Conservation (phyloP, 2,113 vertebrate species). For the Synodontis membranacea region DNA sequence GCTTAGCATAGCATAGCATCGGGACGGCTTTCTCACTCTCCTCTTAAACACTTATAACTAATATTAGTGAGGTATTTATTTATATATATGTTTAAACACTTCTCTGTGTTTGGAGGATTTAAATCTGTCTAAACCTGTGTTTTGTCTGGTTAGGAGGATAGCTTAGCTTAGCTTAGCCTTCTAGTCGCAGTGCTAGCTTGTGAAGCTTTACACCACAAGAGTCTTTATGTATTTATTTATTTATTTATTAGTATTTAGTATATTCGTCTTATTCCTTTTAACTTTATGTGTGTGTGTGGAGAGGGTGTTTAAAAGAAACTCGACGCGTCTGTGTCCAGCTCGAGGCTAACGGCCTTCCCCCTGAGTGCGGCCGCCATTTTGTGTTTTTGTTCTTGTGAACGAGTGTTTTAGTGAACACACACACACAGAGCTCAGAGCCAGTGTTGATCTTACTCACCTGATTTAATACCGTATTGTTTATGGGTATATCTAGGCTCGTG, state of each 20-base stretch:
- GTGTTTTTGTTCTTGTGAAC: slow-evolving; percentile 76
- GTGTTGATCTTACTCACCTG: neutral
- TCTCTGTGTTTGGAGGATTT: neutral
- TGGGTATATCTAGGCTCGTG: neutral
- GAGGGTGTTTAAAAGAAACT: too few relatives aligned
- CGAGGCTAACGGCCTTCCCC: slow-evolving; percentile 38
- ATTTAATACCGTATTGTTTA: neutral
- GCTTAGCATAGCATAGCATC: neutral
- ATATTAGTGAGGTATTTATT: too few relatives aligned
- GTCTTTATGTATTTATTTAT: too few relatives aligned
- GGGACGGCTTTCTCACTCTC: neutral
- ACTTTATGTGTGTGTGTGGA: neutral
- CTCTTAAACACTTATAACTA: too few relatives aligned
- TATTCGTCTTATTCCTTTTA: neutral
- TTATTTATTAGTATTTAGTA: too few relatives aligned
- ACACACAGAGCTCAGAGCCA: neutral
- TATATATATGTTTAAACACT: too few relatives aligned
- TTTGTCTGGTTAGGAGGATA: neutral
- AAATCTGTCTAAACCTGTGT: neutral
- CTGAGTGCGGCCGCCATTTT: slow-evolving; percentile 78
- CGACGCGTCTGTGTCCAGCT: too few relatives aligned
- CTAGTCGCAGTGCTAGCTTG: neutral
- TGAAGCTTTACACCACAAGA: neutral
- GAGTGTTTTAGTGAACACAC: slow-evolving; percentile 43
- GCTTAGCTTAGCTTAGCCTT: neutral